Evolutionary conservation across 2,797 vertebrate genomes (phyloP).

Genomic region (Spinus pinus): DNA sequence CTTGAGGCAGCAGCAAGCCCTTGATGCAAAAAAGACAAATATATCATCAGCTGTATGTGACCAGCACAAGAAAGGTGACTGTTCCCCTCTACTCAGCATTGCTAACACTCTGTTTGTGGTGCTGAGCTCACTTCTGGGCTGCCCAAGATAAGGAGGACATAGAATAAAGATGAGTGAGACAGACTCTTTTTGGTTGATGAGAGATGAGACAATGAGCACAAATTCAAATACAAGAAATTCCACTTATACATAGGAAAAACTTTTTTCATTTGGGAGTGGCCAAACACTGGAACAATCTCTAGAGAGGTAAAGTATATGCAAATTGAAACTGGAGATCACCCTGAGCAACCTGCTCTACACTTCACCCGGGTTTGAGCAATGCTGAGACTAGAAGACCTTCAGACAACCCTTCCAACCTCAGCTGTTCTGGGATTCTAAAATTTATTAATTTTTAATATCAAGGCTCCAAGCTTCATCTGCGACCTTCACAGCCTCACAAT

Average conservation of each 20-base stretch:
- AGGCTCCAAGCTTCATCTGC: background rate
- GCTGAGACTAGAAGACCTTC: background rate
- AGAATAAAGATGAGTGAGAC: background rate
- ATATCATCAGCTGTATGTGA: background rate
- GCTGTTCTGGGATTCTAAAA: background rate
- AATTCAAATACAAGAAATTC: background rate
- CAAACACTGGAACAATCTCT: background rate
- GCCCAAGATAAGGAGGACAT: background rate
- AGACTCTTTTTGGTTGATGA: background rate
- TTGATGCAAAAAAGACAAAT: background rate
- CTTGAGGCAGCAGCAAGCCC: background rate
- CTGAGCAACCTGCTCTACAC: background rate
- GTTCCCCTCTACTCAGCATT: background rate
- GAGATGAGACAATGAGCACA: background rate
- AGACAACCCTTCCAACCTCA: background rate
- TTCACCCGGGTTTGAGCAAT: background rate
- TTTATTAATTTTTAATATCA: background rate
- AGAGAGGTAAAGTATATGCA: background rate
- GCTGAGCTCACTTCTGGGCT: background rate
- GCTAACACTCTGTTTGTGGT: background rate
- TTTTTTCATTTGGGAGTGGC: background rate
- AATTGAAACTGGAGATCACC: background rate
- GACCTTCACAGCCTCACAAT: background rate
- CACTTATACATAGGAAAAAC: fast-evolving
- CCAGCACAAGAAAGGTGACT: background rate